A percentile compares a stretch with the other conserved stretches of the same genome.
phyloP scores from a whole-genome alignment of 2,888 invertebrate genomes.

The Julus scanicus region DNA sequence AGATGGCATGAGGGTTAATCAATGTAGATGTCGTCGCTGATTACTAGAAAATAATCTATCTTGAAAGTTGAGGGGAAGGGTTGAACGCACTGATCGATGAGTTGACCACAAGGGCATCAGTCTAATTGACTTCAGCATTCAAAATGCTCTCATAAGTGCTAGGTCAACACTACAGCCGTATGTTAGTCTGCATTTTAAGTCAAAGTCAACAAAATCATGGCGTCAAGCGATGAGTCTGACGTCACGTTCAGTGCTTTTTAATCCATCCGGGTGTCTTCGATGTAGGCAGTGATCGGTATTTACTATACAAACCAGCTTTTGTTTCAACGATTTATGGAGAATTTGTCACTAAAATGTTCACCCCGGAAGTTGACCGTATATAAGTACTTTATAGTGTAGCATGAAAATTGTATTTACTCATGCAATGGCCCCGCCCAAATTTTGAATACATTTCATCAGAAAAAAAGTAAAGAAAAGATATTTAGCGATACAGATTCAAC shows the following conservation, averaged over 20 bases:
- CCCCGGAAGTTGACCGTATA: too few relatives aligned
- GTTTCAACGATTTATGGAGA: too few relatives aligned
- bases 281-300: too few relatives aligned
- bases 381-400: too few relatives aligned
- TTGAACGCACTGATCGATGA: background rate
- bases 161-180: background rate
- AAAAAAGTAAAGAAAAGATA: too few relatives aligned
- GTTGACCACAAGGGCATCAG: background rate
- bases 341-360: too few relatives aligned
- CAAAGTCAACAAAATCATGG: background rate
- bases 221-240: background rate
- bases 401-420: too few relatives aligned
- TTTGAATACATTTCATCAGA: too few relatives aligned
- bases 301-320: too few relatives aligned
- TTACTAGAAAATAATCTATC: background rate
- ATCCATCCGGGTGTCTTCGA: background rate
- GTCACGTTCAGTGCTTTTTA: background rate
- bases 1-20: background rate
- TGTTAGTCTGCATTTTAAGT: background rate
- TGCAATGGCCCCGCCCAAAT: too few relatives aligned
- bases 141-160: background rate
- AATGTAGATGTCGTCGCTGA: background rate
- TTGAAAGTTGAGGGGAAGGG: background rate
- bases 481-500: too few relatives aligned
- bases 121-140: background rate